Conservation (phyloP, 2,113 vertebrate genomes). For the Notechis scutatus region DNA sequence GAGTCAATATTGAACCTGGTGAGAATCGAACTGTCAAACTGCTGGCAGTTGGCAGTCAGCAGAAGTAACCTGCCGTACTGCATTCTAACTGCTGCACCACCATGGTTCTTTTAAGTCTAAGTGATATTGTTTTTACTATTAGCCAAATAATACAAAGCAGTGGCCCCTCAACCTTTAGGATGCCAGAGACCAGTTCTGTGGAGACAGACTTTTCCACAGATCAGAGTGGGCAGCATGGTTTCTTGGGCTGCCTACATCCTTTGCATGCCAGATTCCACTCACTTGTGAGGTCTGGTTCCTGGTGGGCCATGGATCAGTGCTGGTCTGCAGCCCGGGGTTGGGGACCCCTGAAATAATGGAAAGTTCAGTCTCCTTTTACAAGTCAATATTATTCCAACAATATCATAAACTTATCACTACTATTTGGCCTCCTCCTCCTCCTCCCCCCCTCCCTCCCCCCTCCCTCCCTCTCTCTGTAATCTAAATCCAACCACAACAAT, state of each 20-base stretch:
- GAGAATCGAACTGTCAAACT: too few species aligned
- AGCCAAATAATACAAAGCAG: neutral
- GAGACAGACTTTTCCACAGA: neutral
- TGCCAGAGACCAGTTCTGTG: neutral
- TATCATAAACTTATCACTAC: neutral
- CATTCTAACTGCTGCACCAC: too few species aligned
- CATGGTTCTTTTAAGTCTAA: too few species aligned
- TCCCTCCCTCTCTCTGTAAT: neutral
- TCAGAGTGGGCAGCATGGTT: neutral
- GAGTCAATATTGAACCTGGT: too few species aligned
- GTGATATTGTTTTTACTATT: neutral
- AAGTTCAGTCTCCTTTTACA: neutral
- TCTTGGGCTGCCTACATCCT: neutral
- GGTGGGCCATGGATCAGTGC: neutral
- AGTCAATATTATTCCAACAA: neutral
- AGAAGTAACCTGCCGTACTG: too few species aligned
- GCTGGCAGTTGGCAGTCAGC: too few species aligned
- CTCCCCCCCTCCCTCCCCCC: fast-evolving
- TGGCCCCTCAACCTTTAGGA: neutral
- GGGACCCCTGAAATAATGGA: neutral
- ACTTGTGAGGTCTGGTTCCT: neutral
- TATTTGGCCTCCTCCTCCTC: neutral
- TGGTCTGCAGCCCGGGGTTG: neutral
- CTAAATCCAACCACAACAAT: neutral
- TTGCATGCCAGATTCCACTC: neutral